Evolutionary conservation across 2,888 invertebrate genomes (phyloP).

Genomic region (Hemaris fuciformis): DNA sequence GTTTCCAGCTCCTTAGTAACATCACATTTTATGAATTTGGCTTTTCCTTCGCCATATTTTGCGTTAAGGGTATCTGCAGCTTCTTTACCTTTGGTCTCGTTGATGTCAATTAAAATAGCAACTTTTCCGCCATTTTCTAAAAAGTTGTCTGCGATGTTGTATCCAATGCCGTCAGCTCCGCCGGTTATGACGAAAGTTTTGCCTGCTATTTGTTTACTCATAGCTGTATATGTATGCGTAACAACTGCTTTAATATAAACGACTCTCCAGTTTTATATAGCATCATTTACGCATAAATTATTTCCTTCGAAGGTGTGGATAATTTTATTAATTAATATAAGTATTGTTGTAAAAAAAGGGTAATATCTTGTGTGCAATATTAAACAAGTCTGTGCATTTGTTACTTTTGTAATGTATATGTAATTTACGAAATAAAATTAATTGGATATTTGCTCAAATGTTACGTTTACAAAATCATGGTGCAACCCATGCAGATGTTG

Average conservation of each 20-base stretch:
- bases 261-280: not conserved
- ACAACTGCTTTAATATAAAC: not conserved
- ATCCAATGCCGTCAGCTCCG: conserved; percentile 77
- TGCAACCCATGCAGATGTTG: too few species aligned
- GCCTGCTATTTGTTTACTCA: conserved; percentile 35
- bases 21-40: conserved; percentile 67
- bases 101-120: conserved; percentile 35
- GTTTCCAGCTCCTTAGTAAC: conserved; percentile 64
- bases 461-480: too few species aligned
- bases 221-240: not conserved
- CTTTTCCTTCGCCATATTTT: conserved; percentile 62
- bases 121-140: conserved; percentile 55
- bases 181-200: conserved; percentile 65
- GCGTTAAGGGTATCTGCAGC: conserved; percentile 52
- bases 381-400: too few species aligned
- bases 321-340: too few species aligned
- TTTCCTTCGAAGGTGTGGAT: not conserved
- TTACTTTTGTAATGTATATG: too few species aligned
- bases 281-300: not conserved
- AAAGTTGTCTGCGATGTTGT: conserved; percentile 60
- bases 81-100: conserved; percentile 41
- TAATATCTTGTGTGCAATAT: too few species aligned
- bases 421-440: too few species aligned
- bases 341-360: not conserved
- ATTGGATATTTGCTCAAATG: too few species aligned